Percentiles rank a stretch among this genome's conserved stretches.
Evolutionary conservation across 2,888 invertebrate genomes (phyloP).

Genomic region (Sabellastarte sp.): DNA sequence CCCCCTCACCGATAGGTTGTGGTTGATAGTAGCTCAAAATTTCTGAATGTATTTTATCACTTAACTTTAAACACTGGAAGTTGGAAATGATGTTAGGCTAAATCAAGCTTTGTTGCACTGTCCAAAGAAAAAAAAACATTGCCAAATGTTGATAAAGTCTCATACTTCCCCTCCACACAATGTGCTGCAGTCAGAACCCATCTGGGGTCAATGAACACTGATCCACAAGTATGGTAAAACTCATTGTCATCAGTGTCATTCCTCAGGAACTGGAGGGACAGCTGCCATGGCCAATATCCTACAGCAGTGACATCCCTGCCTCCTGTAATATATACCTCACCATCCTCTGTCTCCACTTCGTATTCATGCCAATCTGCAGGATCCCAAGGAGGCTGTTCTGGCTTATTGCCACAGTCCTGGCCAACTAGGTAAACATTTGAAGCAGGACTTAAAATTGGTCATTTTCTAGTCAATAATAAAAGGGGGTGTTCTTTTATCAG

Average conservation of each 20-base stretch:
- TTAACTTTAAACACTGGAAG: no score
- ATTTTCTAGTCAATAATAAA: no score
- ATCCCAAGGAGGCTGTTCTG: conserved; percentile 7
- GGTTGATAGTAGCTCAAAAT: no score
- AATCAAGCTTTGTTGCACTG: no score
- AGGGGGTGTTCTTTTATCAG: no score
- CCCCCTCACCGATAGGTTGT: no score
- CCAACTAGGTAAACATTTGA: background rate
- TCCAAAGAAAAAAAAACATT: no score
- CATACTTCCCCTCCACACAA: conserved; percentile 28
- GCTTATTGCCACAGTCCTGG: conserved; percentile 17
- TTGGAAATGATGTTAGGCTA: no score
- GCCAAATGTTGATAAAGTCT: no score
- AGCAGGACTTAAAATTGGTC: no score
- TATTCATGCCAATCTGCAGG: background rate
- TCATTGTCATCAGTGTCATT: conserved; percentile 1
- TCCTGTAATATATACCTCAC: conserved; percentile 18
- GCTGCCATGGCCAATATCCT: conserved; percentile 29
- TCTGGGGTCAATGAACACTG: conserved; percentile 11
- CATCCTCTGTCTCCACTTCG: background rate
- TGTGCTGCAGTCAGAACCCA: conserved; percentile 30
- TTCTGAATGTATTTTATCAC: no score
- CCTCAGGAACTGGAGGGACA: conserved; percentile 1
- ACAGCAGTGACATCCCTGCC: conserved; percentile 15
- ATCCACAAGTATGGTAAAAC: conserved; percentile 28